These are phyloP conservation scores for Podilymbus podiceps DNA, from an alignment of 2,113 vertebrate genomes.

Conservation along the genomic window DNA sequence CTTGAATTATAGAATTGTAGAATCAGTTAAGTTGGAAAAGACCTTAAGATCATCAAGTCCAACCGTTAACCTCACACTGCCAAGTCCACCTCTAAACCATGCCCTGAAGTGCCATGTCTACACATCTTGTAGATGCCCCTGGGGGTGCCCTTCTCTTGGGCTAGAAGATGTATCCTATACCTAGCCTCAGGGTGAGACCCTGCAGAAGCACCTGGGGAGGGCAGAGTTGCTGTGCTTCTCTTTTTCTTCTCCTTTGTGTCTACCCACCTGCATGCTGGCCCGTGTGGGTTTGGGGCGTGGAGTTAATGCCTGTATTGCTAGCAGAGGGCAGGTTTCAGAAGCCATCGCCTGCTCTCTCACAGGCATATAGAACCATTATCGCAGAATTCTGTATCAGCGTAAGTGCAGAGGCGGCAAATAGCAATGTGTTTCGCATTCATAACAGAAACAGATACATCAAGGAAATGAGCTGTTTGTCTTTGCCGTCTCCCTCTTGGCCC, in stretches of 20 bases:
- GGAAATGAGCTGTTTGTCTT: neutral
- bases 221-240: neutral
- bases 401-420: neutral
- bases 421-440: rapidly evolving
- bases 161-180: neutral
- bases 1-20: neutral
- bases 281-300: neutral
- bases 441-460: neutral
- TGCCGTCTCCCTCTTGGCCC: neutral
- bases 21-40: too few relatives aligned
- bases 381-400: rapidly evolving
- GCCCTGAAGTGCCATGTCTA: too few relatives aligned
- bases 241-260: neutral
- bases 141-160: neutral
- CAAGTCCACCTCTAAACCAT: too few relatives aligned
- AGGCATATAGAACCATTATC: neutral
- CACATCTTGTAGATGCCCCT: too few relatives aligned
- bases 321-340: neutral
- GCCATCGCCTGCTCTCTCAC: neutral
- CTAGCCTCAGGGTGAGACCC: too few relatives aligned
- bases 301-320: neutral
- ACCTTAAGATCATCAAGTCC: too few relatives aligned
- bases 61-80: too few relatives aligned
- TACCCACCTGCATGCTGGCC: neutral
- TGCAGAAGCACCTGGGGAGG: neutral